Evolutionary conservation across 2,888 invertebrate species (phyloP), one percentile per base, ranked within the genome.

Genomic region (Ganaspis brasiliensis): DNA sequence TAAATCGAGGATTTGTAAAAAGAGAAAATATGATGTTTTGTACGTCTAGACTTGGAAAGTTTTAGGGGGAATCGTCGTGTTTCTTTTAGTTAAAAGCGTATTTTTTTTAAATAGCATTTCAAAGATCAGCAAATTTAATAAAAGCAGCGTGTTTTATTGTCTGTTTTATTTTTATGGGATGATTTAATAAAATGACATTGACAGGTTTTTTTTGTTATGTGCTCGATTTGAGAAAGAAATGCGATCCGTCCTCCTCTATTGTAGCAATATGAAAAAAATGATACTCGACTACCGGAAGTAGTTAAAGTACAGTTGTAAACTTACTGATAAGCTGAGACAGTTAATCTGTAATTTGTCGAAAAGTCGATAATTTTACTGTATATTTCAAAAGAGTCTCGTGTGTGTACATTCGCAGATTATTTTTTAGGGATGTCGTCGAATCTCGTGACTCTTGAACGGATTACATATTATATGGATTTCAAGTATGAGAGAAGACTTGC

Each of bases 1-100:
- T 10, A 35, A 6, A 31, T 37, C 19, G 16, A 63, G 35, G 37
- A 26, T 35, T 35, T 63, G n/a, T 63, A 37, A 63, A 61, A 37
- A 35, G 19, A 52, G 52, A 52, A 19, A 52, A 45, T 19, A 52
- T 19, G 6, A 0, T 63, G 24, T 19, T 52, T 52, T 52, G 6
- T n/a, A 19, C 8, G 19, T 16, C 52, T 19, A 52, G 4, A 26
- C 2, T 31, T 10, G 24, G 10, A 12, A 45, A 21, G 21, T 21
- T 52, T 24, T 45, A 24, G 70, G 24, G 70, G 52, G 40, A 49
- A 19, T 37, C 52, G 12, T 55, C 37, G 56, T 56, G 52, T 70
- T 72, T 70, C 49, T 71, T 67, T 71, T 75, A 26, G 21, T n/a
- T 74, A 52, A 73, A 26, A 45, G 49, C 75, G 57, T 73, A 67